Percentiles rank a stretch among this genome's conserved stretches.
These are phyloP conservation scores for Cassiopea andromeda DNA, from an alignment of 30 jellyfish, hydroid and myxozoan species.

Conservation along the genomic window DNA sequence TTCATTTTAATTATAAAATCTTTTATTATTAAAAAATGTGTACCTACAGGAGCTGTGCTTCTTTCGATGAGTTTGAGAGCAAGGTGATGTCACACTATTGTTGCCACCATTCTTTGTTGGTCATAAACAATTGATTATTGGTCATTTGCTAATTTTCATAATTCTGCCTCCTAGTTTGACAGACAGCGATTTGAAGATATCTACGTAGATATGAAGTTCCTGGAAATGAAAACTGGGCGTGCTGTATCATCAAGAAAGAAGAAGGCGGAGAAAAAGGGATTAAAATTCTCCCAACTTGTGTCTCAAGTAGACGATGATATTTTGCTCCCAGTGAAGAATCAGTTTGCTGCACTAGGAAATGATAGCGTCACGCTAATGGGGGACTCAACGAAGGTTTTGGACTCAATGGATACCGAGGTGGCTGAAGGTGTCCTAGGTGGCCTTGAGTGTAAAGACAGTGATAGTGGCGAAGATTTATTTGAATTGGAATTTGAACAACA, in stretches of 20 bases:
- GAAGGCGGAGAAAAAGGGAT: conserved; percentile 8
- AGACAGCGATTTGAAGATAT: conserved; percentile 80
- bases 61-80: too few species aligned
- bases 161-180: conserved; percentile 60
- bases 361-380: conserved; percentile 54
- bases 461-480: conserved; percentile 77
- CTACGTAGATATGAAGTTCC: conserved; percentile 86
- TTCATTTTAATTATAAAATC: too few species aligned
- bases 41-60: too few species aligned
- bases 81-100: too few species aligned
- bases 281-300: conserved; percentile 58
- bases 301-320: conserved; percentile 67
- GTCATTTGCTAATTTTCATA: too few species aligned
- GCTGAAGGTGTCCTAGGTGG: conserved; percentile 37
- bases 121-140: background rate
- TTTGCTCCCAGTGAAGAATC: conserved; percentile 53
- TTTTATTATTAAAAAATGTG: too few species aligned
- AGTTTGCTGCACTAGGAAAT: conserved; percentile 66
- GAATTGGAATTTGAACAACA: conserved; percentile 85
- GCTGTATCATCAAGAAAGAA: conserved; percentile 33
- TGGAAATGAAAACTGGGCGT: conserved; percentile 76
- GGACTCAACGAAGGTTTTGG: conserved; percentile 2
- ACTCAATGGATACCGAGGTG: conserved; percentile 13
- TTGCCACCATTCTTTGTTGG: too few species aligned
- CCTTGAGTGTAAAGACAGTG: conserved; percentile 65